Percentiles rank a stretch among this genome's conserved stretches.
Conservation (phyloP, 2,113 vertebrate genomes). For the Nematolebias whitei region DNA sequence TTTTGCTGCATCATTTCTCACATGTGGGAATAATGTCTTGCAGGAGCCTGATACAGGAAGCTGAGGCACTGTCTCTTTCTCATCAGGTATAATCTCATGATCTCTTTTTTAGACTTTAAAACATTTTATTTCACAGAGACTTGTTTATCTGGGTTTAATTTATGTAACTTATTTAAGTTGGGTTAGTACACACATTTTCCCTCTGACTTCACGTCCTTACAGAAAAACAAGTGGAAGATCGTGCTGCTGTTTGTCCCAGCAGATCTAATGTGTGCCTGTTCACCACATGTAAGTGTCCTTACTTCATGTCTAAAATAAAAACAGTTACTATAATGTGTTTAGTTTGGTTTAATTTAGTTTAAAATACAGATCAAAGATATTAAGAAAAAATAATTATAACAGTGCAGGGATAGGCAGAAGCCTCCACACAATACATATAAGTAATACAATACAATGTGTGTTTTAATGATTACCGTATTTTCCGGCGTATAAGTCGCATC, state of each 20-base stretch:
- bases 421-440: too few relatives aligned
- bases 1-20: not conserved
- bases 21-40: conserved; percentile 35
- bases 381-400: too few relatives aligned
- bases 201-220: not conserved
- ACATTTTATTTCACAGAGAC: not conserved
- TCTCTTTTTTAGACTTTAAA: not conserved
- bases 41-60: conserved; percentile 68
- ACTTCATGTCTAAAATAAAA: not conserved
- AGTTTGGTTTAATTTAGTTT: too few relatives aligned
- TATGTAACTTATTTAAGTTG: too few relatives aligned
- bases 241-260: conserved; percentile 69
- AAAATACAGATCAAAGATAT: too few relatives aligned
- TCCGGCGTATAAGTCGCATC: too few relatives aligned
- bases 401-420: too few relatives aligned
- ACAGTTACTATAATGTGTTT: too few relatives aligned
- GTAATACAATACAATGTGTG: not conserved
- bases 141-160: not conserved
- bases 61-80: conserved; percentile 51
- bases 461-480: too few relatives aligned
- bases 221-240: conserved; percentile 75
- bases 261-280: conserved; percentile 64
- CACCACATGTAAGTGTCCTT: conserved; percentile 63
- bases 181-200: too few relatives aligned
- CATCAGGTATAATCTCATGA: conserved; percentile 62